A percentile compares a stretch with the other conserved stretches of the same genome.
phyloP scores from a whole-genome alignment of 1,140 invertebrate species.

The Drosophila takahashii region DNA sequence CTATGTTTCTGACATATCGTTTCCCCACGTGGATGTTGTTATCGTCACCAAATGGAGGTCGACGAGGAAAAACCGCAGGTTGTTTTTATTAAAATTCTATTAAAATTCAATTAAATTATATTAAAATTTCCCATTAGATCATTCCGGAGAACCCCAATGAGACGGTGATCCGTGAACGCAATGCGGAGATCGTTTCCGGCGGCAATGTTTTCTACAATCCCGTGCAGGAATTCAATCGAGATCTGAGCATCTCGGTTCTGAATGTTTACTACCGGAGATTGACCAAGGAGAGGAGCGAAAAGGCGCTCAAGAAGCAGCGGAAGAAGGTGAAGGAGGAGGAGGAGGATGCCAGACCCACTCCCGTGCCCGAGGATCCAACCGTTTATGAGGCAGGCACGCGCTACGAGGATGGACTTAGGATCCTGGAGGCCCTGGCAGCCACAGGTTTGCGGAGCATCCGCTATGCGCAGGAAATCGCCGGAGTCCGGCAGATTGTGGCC shows the following conservation, averaged over 20 bases:
- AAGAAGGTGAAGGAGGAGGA: constrained; percentile 30
- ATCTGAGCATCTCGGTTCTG: constrained; percentile 91
- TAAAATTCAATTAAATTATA: neutral
- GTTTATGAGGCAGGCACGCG: constrained; percentile 55
- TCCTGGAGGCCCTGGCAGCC: constrained; percentile 98
- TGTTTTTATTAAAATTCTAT: constrained; percentile 2
- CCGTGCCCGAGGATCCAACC: neutral
- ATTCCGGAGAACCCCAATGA: constrained; percentile 48
- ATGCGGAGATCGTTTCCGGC: constrained; percentile 77
- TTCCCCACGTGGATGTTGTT: constrained; percentile 10
- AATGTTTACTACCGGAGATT: constrained; percentile 86
- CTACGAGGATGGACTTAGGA: constrained; percentile 87
- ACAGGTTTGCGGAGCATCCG: constrained; percentile 96
- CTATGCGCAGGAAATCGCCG: constrained; percentile 97
- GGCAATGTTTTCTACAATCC: constrained; percentile 97
- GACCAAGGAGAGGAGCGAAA: constrained; percentile 59
- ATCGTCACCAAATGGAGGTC: constrained; percentile 24
- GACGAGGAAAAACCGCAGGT: constrained; percentile 47
- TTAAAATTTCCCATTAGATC: neutral
- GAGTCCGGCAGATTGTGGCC: constrained; percentile 93
- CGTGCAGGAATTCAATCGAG: constrained; percentile 98
- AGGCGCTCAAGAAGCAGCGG: constrained; percentile 62
- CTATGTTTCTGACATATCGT: neutral
- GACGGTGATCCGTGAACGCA: constrained; percentile 69
- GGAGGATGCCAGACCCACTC: neutral